Evolutionary conservation across 2,113 vertebrate species (phyloP), one percentile per base, ranked within the genome.

Genomic region (Actenoides hombroni): DNA sequence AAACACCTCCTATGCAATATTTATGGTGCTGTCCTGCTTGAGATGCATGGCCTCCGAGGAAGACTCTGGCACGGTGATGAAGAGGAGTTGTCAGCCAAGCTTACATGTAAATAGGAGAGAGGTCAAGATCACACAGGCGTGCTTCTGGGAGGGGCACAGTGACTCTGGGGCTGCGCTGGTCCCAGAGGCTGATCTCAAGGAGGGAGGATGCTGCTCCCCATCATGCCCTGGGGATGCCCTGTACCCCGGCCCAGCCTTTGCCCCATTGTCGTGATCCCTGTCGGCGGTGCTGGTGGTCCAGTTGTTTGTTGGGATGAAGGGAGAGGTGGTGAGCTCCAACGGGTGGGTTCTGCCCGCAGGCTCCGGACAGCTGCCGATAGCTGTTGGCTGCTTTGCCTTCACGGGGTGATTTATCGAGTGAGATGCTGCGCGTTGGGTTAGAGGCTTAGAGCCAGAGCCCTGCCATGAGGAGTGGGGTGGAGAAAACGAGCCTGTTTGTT

Each of bases 1-100:
- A 74, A 96, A 77, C 61, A 37, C 83, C 96, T 96, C 86, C 94
- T 83, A 16, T 92, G 83, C 56, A 83, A 71, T 88, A 92, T 94
- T 96, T 95, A 90, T 81, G 67, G 57, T 46, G 88, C 92, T 65
- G 40, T 88, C 92, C 90, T 75, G 92, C 92, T 88, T 78, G 91
- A 97, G 94, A 96, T 95, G 94, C 97, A 92, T 70, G 92, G 76
- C 88, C 4, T 37, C n/a, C 0, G 70, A 90, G 93, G 92, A 94
- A 92, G 95, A 68, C 64, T 81, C 74, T 91, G 94, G 76, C 83
- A 74, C 54, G 0, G 53, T 73, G 83, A 92, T 84, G 93, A 86
- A 90, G 92, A 91, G 93, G 86, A 92, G 77, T 25, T 77, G 91
- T 88, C 88, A 95, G 56, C 61, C 54, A 37, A 51, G 39, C 71